Percentiles rank a stretch among this genome's conserved stretches.
phyloP scores from a whole-genome alignment of 2,888 invertebrate species.

The Stenurella melanura region DNA sequence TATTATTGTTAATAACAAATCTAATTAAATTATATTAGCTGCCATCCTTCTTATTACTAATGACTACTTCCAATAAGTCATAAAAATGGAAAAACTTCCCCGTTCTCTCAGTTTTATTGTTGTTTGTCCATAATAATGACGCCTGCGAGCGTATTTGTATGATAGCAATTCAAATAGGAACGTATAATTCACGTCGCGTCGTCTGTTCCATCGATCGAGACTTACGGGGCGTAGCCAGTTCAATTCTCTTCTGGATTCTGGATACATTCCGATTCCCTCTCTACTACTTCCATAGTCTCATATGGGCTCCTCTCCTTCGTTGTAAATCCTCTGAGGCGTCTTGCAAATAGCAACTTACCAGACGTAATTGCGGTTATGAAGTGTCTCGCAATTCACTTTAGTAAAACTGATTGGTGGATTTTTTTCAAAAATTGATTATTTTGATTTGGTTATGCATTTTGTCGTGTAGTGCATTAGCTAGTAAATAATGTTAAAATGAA shows the following conservation, averaged over 20 bases:
- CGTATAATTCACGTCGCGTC: conserved; percentile 10
- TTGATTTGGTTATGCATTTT: too few relatives aligned
- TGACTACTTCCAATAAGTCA: too few relatives aligned
- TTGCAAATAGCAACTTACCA: neutral
- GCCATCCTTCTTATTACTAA: too few relatives aligned
- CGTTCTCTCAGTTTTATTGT: neutral
- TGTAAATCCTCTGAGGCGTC: conserved; percentile 4
- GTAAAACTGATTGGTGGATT: neutral
- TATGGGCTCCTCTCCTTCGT: neutral
- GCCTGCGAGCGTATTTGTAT: neutral
- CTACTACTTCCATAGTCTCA: neutral
- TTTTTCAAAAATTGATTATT: too few relatives aligned
- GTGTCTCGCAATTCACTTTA: conserved; percentile 5
- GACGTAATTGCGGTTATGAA: conserved; percentile 7
- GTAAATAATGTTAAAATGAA: too few relatives aligned
- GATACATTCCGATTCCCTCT: neutral
- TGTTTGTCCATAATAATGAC: neutral
- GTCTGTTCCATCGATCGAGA: conserved; percentile 25
- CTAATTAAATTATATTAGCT: too few relatives aligned
- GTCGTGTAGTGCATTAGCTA: too few relatives aligned
- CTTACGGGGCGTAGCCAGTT: conserved; percentile 14
- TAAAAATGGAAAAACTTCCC: too few relatives aligned
- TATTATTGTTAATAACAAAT: too few relatives aligned
- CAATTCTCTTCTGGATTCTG: conserved; percentile 13
- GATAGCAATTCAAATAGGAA: neutral